phyloP scores from a whole-genome alignment of 2,888 invertebrate species.

The Balanococcus diminutus region DNA sequence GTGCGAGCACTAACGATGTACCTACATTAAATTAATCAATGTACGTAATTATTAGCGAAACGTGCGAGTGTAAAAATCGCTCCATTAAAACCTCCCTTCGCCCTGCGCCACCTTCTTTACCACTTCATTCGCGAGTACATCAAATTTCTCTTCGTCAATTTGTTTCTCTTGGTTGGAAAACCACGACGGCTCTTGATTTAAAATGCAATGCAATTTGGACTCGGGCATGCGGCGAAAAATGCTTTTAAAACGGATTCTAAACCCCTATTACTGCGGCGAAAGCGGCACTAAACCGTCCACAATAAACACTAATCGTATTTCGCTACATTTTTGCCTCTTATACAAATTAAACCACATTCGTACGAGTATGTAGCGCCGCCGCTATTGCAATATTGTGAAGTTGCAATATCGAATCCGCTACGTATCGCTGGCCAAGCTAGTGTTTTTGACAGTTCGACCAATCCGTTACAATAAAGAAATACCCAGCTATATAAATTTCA shows the following conservation, averaged over 20 bases:
- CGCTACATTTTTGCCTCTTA: not conserved
- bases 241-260: conserved; percentile 28
- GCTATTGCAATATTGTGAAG: not conserved
- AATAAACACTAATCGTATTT: not conserved
- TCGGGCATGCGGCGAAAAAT: conserved; percentile 13
- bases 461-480: not conserved
- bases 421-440: not conserved
- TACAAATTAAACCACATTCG: not conserved
- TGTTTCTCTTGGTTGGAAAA: not conserved
- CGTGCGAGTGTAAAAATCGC: not conserved
- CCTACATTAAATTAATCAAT: not conserved
- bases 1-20: not conserved
- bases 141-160: conserved; percentile 28
- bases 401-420: not conserved
- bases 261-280: too few relatives aligned
- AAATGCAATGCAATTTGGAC: conserved; percentile 19
- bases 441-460: not conserved
- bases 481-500: not conserved
- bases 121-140: conserved; percentile 31
- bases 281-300: not conserved
- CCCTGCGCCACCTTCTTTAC: not conserved
- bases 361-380: not conserved
- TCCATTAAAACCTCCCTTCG: not conserved
- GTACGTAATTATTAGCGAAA: conserved; percentile 28
- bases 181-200: conserved; percentile 10